Base-by-base conservation (phyloP, 2,113 vertebrate genomes). In the Crotalus horridus region DNA sequence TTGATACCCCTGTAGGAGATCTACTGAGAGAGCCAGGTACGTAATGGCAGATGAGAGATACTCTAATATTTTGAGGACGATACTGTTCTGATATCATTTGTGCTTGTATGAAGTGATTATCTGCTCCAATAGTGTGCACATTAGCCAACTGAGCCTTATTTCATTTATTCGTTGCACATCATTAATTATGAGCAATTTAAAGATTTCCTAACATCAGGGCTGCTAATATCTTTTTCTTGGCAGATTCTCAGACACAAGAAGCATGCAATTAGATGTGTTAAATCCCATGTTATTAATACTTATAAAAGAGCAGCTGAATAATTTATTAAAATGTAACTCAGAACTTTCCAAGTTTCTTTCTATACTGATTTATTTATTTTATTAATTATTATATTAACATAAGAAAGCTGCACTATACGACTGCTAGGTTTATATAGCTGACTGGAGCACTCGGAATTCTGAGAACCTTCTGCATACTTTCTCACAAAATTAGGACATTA, bases 101-200 rank as follows among this genome's bases (percentile, higher is more conserved):
- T 55, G 20, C 9, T 24, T 54, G 58, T 92, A 26, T 86, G 81
- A 91, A 59, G 81, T 85, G 53, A 91, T 91, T 91, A 91, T 58
- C 74, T 91, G 85, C 46, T 74, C 29, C 46, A 51, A 51, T 58
- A 87, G 46, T 59, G 43, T 87, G 55, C 1, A 2, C 46, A 88
- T 92, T 48, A 92, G 58, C 85, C 91, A 92, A 39, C 85, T 69
- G n/a, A 88, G 51, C 69, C 59, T 87, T 53, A 74, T 92, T 74
- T 88, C 91, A 74, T 92, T 74, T 92, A 92, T 88, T 88, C 69
- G 61, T 55, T 92, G 59, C 48, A 92, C n/a, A 92, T 92, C 46
- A 88, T 92, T 74, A 92, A 92, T 74, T 92, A 74, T 74, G 59
- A 88, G 43, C 61, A 74, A 92, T 92, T 74, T 74, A 92, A 92